Evolutionary conservation across 2,888 invertebrate species (phyloP).

Genomic region (Xanthostigma xanthostigma): DNA sequence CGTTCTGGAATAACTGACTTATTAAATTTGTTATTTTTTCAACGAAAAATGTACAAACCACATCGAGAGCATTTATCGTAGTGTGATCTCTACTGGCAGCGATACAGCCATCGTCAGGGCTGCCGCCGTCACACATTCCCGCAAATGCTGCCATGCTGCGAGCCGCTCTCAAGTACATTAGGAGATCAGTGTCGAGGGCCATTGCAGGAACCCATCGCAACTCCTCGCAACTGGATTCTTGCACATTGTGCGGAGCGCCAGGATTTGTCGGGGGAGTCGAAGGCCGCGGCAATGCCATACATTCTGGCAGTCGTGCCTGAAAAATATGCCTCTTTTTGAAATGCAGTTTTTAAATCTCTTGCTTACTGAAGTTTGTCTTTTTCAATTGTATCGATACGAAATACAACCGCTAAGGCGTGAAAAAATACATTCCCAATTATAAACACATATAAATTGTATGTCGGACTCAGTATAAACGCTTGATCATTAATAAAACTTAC

Average conservation of each 20-base stretch:
- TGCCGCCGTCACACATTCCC: conserved; percentile 95
- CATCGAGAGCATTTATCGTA: conserved; percentile 91
- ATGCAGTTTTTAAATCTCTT: too few species aligned
- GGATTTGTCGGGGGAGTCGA: conserved; percentile 37
- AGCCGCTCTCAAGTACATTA: conserved; percentile 94
- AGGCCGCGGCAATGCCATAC: conserved; percentile 34
- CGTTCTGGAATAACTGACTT: background rate
- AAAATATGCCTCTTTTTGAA: background rate
- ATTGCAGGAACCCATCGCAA: conserved; percentile 89
- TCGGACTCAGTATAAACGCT: too few species aligned
- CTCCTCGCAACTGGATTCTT: conserved; percentile 50
- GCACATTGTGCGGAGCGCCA: conserved; percentile 33
- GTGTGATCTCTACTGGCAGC: conserved; percentile 95
- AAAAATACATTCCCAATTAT: too few species aligned
- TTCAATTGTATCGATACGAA: too few species aligned
- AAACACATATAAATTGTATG: too few species aligned
- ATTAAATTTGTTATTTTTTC: background rate
- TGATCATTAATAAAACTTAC: too few species aligned
- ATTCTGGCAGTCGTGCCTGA: conserved; percentile 29
- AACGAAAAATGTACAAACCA: conserved; percentile 36
- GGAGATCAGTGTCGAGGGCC: conserved; percentile 83
- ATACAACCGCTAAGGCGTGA: too few species aligned
- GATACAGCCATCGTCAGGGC: conserved; percentile 91
- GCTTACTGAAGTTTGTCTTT: too few species aligned
- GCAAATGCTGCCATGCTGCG: conserved; percentile 98